Evolutionary conservation across 2,888 invertebrate genomes (phyloP), one percentile per base, ranked within the genome.

Genomic region (Phortica magna): DNA sequence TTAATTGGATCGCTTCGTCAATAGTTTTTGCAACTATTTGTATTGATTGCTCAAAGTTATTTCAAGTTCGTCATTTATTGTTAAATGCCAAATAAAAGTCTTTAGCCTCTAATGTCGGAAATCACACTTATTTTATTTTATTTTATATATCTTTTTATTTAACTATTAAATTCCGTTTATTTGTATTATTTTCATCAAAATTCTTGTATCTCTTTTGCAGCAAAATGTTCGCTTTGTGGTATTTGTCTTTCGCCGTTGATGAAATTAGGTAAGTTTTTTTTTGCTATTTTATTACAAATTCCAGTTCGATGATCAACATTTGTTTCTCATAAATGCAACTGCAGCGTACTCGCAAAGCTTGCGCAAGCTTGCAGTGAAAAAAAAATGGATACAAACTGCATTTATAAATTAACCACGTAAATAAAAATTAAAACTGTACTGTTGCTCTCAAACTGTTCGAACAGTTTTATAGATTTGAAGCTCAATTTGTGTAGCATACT

Each of bases 171-270:
- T 74, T 55, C 65, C 61, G 43, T 53, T 22, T 71, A 12, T 22
- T 48, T 22, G 10, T 19, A 19, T 59, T n/a, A 17, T n/a, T 17
- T 17, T 12, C 10, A 17, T n/a, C 2, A 2, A 59, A 17, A 59
- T 59, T 12, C 7, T 59, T 59, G n/a, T 43, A 31, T 78, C 57
- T 79, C 53, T 73, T 81, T 89, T 89, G 76, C 82, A 90, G 90
- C 78, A 84, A 83, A 79, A 91, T 91, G 91, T 91, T 91, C 83
- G 91, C 91, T 76, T 85, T 91, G 82, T 91, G 91, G 91, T 91
- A 91, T 84, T 82, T 91, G 77, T 90, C 91, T 65, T 85, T 91
- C 79, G 91, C 91, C 73, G 84, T 91, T 78, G 91, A 91, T 59
- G 91, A 91, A 82, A 83, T 91, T 79, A 90, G 91, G 91, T 91